Percentiles rank a stretch among this genome's conserved stretches.
Conservation (phyloP, 2,113 vertebrate genomes). For the Protomyctophum bolini region DNA sequence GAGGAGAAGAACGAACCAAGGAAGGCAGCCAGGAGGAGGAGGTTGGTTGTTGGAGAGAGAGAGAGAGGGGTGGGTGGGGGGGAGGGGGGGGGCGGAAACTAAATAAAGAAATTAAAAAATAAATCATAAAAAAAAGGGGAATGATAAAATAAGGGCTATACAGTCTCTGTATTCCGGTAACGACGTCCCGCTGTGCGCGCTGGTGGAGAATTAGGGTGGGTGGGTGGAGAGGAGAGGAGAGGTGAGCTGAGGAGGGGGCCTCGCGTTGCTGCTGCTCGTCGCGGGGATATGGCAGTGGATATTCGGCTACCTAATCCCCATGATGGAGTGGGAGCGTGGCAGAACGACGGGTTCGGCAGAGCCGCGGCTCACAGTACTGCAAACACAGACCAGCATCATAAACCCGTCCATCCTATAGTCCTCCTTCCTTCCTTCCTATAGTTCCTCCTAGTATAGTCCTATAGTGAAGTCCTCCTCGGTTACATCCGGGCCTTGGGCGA, state of each 20-base stretch:
- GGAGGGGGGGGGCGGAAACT: too few species aligned
- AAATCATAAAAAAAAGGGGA: too few species aligned
- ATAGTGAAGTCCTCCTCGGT: slow-evolving; percentile 47
- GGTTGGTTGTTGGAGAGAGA: too few species aligned
- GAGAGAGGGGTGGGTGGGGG: too few species aligned
- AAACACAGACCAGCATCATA: slow-evolving; percentile 58
- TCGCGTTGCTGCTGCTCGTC: too few species aligned
- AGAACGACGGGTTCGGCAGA: slow-evolving; percentile 75
- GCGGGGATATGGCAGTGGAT: slow-evolving; percentile 47
- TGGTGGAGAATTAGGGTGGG: neutral
- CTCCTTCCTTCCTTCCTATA: too few species aligned
- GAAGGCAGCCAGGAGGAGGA: too few species aligned
- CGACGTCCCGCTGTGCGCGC: too few species aligned
- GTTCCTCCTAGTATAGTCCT: too few species aligned
- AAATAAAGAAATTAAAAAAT: too few species aligned
- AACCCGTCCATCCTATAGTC: slow-evolving; percentile 61
- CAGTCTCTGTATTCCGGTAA: slow-evolving; percentile 58
- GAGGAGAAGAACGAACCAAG: slow-evolving; percentile 46
- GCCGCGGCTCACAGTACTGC: slow-evolving; percentile 62
- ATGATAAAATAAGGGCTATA: too few species aligned
- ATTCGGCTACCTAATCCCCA: slow-evolving; percentile 77
- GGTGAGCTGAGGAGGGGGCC: too few species aligned
- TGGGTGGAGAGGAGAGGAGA: slow-evolving; percentile 36
- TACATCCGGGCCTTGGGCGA: slow-evolving; percentile 77
- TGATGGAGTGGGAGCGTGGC: slow-evolving; percentile 72